Conservation (phyloP, 1,140 invertebrate species). For the Thaumatotibia leucotreta region DNA sequence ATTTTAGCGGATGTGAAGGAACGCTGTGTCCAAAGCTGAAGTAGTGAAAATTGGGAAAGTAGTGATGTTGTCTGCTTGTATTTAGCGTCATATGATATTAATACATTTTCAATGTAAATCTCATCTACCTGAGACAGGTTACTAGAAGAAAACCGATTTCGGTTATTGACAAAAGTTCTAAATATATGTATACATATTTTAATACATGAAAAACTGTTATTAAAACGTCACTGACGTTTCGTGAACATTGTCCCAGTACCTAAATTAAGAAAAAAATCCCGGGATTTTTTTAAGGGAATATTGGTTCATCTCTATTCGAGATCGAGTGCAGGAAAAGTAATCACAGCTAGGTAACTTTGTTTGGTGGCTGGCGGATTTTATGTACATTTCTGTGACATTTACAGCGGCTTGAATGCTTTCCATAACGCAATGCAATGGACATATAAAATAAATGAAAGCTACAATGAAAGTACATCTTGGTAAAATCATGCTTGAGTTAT, state of each 20-base stretch:
- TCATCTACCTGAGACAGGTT: too few species aligned
- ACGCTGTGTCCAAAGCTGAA: too few species aligned
- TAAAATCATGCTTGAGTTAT: too few species aligned
- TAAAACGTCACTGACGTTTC: too few species aligned
- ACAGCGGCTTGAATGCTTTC: background rate
- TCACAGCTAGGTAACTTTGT: constrained; percentile 43
- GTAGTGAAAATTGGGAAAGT: too few species aligned
- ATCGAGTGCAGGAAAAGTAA: constrained; percentile 50
- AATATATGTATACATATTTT: background rate
- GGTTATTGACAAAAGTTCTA: background rate
- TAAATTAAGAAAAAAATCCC: background rate
- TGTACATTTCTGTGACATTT: background rate
- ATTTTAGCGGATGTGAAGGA: too few species aligned
- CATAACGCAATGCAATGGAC: background rate
- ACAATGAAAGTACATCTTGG: too few species aligned
- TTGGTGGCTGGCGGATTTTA: constrained; percentile 18
- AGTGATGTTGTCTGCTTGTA: too few species aligned
- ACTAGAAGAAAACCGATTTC: too few species aligned
- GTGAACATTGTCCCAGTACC: background rate
- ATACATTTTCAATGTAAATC: too few species aligned
- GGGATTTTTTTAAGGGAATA: background rate
- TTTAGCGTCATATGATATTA: too few species aligned
- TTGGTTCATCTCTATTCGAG: constrained; percentile 1
- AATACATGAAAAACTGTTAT: too few species aligned
- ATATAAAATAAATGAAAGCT: background rate